Percentiles rank a stretch among this genome's conserved stretches.
These are phyloP conservation scores for Steromphala cineraria DNA, from an alignment of 2,888 invertebrate genomes.

Conservation along the genomic window DNA sequence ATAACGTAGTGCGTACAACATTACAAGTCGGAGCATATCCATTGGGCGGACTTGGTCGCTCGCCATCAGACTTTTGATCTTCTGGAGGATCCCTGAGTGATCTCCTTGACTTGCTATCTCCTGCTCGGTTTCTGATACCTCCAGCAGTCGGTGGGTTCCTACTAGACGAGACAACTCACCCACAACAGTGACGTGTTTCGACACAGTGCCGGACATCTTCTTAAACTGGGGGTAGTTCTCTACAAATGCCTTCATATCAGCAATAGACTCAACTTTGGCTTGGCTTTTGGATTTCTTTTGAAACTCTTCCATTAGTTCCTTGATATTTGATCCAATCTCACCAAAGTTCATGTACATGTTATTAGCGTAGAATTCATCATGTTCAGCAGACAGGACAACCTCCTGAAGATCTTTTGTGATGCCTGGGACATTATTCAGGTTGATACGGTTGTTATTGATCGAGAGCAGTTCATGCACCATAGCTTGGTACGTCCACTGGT, in stretches of 20 bases:
- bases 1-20: slow-evolving; percentile 94
- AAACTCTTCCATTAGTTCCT: slow-evolving; percentile 97
- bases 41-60: slow-evolving; percentile 84
- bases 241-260: slow-evolving; percentile 99
- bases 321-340: slow-evolving; percentile 97
- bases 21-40: slow-evolving; percentile 91
- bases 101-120: slow-evolving; percentile 82
- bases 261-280: slow-evolving; percentile 97
- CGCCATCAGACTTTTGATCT: slow-evolving; percentile 86
- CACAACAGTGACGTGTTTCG: slow-evolving; percentile 97
- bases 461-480: slow-evolving; percentile 98
- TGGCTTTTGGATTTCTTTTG: slow-evolving; percentile 96
- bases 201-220: slow-evolving; percentile 84
- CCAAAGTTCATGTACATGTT: slow-evolving; percentile 98
- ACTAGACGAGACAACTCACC: slow-evolving; percentile 94
- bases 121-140: slow-evolving; percentile 80
- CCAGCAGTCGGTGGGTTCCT: slow-evolving; percentile 85
- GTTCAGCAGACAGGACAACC: slow-evolving; percentile 94
- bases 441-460: slow-evolving; percentile 95
- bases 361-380: slow-evolving; percentile 97
- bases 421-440: slow-evolving; percentile 88
- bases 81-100: slow-evolving; percentile 79
- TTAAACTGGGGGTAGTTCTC: slow-evolving; percentile 99
- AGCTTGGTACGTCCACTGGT: slow-evolving; percentile 99
- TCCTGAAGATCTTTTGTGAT: slow-evolving; percentile 92